Base-by-base conservation (phyloP, 2,888 invertebrate genomes). In the Lepidonotus clava region DNA sequence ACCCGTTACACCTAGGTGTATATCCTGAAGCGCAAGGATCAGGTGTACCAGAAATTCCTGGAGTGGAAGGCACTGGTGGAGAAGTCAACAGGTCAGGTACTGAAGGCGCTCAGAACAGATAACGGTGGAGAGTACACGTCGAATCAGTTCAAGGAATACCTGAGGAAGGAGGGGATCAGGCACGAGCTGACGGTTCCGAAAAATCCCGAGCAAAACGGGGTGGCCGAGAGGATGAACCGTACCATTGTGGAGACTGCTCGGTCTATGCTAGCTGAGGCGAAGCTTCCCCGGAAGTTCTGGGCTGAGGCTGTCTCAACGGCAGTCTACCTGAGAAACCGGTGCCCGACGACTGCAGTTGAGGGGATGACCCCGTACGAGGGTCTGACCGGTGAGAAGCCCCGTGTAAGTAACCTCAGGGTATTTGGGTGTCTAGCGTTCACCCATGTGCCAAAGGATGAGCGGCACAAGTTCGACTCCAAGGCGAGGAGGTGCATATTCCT, bases 121-220 rank as follows among this genome's bases (percentile, higher is more conserved):
- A n/a, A n/a, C n/a, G n/a, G n/a, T n/a, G n/a, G n/a, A n/a, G 89
- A 89, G 41, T 89, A 88, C 21, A 83, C 53, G 21, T 88, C 87
- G 14, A 56, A 38, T 2, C 66, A 84, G 28, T 86, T 93, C 40
- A 87, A 90, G 6, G 61, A 86, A 5, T 91, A 87, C 86, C 71
- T 92, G 38, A 89, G 89, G 86, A 85, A 83, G 32, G 87, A 89
- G 83, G 92, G 92, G 4, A 93, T 93, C 24, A 71, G 80, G 18
- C 92, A 93, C 87, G 90, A 93, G 87, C 88, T 86, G 21, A 91
- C 93, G 0, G 89, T 89, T 0, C 89, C 92, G 0, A 91, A 94
- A 67, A 92, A 90, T 0, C 93, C 92, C 0, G 89, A 93, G 85
- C 91, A 93, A 83, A 94, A 94, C 88, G 93, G 92, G 1, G 87